Evolutionary conservation across 1,140 invertebrate species (phyloP), one percentile per base, ranked within the genome.

Genomic region (Palaemon carinicauda): DNA sequence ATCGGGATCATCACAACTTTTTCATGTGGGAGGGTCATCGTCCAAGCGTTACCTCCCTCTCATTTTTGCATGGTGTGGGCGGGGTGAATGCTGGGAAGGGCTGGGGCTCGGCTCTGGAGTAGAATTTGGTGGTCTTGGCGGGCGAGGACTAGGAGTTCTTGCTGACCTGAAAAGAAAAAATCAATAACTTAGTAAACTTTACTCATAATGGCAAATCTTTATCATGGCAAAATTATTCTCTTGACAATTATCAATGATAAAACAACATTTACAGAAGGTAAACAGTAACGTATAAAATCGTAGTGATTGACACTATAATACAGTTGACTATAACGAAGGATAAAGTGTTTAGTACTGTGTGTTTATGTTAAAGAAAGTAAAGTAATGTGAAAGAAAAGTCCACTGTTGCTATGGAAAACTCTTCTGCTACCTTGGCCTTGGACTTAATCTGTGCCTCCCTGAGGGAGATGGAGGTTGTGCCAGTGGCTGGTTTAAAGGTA

Each of bases 41-140:
- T 27, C 17, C 60, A 24, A 10, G 60, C 33, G 19, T 84, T 74
- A 84, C 12, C 82, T 73, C 73, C 82, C 82, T 60, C 83, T 71
- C 83, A 86, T 86, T 77, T 86, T 86, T 24, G 56, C 52, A 50
- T 53, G 65, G 83, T 86, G 83, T 9, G 83, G 83, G 41, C 83
- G 83, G n/a, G 83, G 83, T 10, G 75, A 79, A 31, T 79, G 77
- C 83, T 86, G 83, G 83, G 75, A 53, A 29, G 77, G 19, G 31
- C 60, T 15, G 80, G 71, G 71, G 21, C 75, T 50, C 24, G 83
- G 65, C 33, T 80, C 83, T 14, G 83, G 77, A 51, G 56, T 71
- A 24, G 83, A 86, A 29, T 53, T 73, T 14, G 83, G 83, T 24
- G 83, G 83, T n/a, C 75, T 56, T 15, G 83, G 83, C 12, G 83